A percentile compares a stretch with the other conserved stretches of the same genome.
Conservation (phyloP, 2,888 invertebrate genomes). For the Callinectes sapidus region DNA sequence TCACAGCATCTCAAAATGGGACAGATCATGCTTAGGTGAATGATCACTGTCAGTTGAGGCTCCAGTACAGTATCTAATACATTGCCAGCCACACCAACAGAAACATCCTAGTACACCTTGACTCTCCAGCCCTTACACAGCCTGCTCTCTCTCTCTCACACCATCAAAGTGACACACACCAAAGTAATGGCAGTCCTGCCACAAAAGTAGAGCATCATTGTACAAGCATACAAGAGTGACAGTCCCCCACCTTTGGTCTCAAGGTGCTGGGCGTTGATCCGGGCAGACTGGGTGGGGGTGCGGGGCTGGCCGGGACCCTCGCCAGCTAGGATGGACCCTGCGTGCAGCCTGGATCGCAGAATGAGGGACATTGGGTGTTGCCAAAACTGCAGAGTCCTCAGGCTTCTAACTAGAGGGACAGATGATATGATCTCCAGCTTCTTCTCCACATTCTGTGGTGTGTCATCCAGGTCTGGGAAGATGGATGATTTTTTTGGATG, state of each 20-base stretch:
- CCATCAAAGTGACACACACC: too few species aligned
- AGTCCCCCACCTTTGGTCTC: conserved; percentile 53
- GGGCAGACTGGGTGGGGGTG: conserved; percentile 66
- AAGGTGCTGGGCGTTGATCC: conserved; percentile 60
- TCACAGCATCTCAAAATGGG: too few species aligned
- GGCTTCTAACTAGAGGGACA: conserved; percentile 86
- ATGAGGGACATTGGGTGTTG: conserved; percentile 85
- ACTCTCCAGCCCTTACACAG: too few species aligned
- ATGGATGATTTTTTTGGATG: not conserved
- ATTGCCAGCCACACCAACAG: too few species aligned
- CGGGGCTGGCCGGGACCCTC: conserved; percentile 78
- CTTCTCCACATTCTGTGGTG: conserved; percentile 80
- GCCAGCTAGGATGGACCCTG: conserved; percentile 86
- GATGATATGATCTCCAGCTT: conserved; percentile 85
- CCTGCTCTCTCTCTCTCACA: too few species aligned
- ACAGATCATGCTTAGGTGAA: too few species aligned
- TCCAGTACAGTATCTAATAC: too few species aligned
- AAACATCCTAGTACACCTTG: too few species aligned
- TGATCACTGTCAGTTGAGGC: too few species aligned
- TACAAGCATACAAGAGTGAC: not conserved
- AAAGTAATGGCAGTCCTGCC: too few species aligned
- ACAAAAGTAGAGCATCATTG: too few species aligned
- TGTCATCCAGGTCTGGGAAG: conserved; percentile 72
- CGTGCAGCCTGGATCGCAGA: conserved; percentile 88
- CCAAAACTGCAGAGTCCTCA: conserved; percentile 87